Conservation (phyloP, 2,113 vertebrate species). For the Oreochromis tanganicae region DNA sequence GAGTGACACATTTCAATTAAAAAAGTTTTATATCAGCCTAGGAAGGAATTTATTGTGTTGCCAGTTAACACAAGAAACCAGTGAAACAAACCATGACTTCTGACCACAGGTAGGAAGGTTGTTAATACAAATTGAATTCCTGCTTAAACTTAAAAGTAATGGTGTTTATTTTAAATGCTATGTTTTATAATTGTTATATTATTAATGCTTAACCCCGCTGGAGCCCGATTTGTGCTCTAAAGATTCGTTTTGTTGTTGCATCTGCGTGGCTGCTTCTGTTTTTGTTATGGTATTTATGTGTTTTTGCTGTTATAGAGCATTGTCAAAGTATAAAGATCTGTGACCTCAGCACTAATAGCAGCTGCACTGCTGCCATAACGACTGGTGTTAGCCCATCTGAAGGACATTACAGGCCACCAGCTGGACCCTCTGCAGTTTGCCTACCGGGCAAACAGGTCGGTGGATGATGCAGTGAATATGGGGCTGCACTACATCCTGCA, state of each 20-base stretch:
- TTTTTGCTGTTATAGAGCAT: background rate
- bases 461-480: too few species aligned
- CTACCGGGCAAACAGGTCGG: too few species aligned
- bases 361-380: background rate
- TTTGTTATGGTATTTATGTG: background rate
- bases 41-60: background rate
- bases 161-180: background rate
- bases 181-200: background rate
- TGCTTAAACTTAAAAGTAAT: background rate
- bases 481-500: too few species aligned
- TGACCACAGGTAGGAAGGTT: background rate
- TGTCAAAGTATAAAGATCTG: background rate
- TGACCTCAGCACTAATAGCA: background rate
- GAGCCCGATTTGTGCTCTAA: background rate
- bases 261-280: background rate
- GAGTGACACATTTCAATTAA: background rate
- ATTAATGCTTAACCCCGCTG: background rate
- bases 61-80: background rate
- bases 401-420: too few species aligned
- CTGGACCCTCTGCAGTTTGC: too few species aligned
- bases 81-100: background rate
- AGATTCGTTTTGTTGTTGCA: background rate
- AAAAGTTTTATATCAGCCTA: background rate
- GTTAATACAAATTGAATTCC: background rate
- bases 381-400: too few species aligned